Percentiles rank a stretch among this genome's conserved stretches.
These are phyloP conservation scores for Acipenser transmontanus DNA, from an alignment of 2,797 vertebrate species.

Conservation along the genomic window DNA sequence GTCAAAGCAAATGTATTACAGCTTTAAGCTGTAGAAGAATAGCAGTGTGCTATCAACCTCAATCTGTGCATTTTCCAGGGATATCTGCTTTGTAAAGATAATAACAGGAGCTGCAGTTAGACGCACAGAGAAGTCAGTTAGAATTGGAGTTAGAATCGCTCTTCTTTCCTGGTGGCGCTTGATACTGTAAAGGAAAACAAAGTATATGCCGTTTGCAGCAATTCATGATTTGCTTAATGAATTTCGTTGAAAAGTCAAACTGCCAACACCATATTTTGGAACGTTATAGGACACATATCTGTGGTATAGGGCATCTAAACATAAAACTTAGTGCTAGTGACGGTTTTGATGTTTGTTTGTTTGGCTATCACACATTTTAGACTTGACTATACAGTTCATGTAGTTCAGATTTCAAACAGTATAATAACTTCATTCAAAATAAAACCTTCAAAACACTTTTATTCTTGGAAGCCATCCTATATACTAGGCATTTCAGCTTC, in stretches of 20 bases:
- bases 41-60: conserved; percentile 60
- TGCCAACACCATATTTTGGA: no score
- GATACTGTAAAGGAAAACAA: conserved; percentile 60
- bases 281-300: no score
- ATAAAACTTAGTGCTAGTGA: conserved; percentile 30
- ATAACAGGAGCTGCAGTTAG: conserved; percentile 93
- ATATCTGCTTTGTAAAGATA: conserved; percentile 82
- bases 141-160: conserved; percentile 90
- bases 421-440: conserved; percentile 25
- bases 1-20: no score
- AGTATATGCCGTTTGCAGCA: no score
- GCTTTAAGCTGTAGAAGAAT: no score
- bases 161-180: conserved; percentile 84
- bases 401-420: conserved; percentile 39
- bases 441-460: conserved; percentile 33
- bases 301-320: no score
- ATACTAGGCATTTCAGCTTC: conserved; percentile 30
- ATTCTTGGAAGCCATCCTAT: conserved; percentile 17
- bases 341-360: conserved; percentile 23
- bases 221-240: no score
- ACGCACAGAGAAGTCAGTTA: conserved; percentile 90
- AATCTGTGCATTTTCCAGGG: conserved; percentile 67
- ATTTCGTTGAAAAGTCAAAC: no score
- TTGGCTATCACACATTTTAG: conserved; percentile 28
- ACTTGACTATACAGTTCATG: conserved; percentile 9